Base-by-base conservation (phyloP, 1,140 invertebrate genomes). In the Tenebrio molitor region DNA sequence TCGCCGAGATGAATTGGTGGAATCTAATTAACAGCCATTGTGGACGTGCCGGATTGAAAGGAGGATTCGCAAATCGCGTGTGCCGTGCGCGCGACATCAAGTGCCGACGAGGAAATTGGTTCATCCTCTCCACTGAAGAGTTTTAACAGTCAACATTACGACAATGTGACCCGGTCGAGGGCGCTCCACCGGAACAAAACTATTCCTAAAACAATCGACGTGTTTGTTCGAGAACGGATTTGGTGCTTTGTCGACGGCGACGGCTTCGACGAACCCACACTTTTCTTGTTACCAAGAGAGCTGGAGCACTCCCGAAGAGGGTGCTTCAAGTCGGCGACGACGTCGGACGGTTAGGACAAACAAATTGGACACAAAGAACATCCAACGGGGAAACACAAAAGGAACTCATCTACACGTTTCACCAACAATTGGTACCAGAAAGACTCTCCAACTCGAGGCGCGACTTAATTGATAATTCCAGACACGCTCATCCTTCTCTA, bases 21-120 rank as follows among this genome's bases (percentile, higher is more conserved):
- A 73, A 77, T 77, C 76, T 77, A 77, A 77, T 77, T 77, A 77
- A 73, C 76, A 68, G 70, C 71, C 66, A 77, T 77, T 77, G 74
- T 77, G 63, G 69, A 65, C 64, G 69, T 68, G 67, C 72, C 69
- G 42, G 64, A 65, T 71, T 71, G 69, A 71, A 71, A 66, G 73
- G 73, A 77, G 75, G 73, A 77, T 77, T 77, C 68, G 76, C 69
- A 77, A 77, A 77, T 77, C 76, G 73, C 62, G 58, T 23, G 58
- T 46, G 15, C 66, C 63, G 65, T 77, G 76, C 58, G 68, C 65
- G 68, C 74, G 76, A 77, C 76, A 74, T 68, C 21, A 58, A 77
- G 75, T 67, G 62, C 68, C 25, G 53, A 53, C 53, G 58, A 33
- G 63, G 50, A 71, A 76, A 76, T 75, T 75, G 71, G 76, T 70